Conservation (phyloP, 2,113 vertebrate species). For the Columbina picui region DNA sequence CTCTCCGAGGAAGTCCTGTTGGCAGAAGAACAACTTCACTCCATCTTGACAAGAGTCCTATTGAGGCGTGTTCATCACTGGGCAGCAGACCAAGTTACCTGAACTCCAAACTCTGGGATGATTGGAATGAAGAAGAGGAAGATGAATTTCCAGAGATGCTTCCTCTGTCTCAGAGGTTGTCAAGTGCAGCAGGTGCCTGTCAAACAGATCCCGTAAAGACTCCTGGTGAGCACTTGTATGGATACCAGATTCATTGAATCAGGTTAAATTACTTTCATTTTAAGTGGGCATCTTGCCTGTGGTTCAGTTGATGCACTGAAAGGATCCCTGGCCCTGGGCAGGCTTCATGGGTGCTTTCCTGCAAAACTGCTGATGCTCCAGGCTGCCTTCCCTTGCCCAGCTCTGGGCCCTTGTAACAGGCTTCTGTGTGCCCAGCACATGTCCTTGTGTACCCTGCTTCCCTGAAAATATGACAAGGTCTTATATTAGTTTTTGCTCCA, state of each 20-base stretch:
- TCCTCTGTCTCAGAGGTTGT: slow-evolving; percentile 74
- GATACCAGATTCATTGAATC: not conserved
- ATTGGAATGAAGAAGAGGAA: slow-evolving; percentile 78
- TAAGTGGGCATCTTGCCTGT: not conserved
- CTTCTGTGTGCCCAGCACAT: not conserved
- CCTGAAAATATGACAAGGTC: too few species aligned
- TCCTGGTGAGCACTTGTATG: slow-evolving; percentile 78
- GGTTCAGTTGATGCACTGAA: not conserved
- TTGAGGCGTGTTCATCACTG: not conserved
- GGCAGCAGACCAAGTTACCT: slow-evolving; percentile 69
- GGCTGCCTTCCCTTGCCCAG: not conserved
- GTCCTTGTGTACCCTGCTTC: too few species aligned
- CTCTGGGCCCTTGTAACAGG: not conserved
- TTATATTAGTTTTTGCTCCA: too few species aligned
- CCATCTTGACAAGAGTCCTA: slow-evolving; percentile 2
- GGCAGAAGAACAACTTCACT: not conserved
- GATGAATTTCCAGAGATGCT: slow-evolving; percentile 59
- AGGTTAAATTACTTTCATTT: not conserved
- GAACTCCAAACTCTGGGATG: slow-evolving; percentile 83
- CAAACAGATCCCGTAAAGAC: slow-evolving; percentile 66
- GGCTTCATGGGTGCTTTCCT: not conserved
- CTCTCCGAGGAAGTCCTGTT: not conserved
- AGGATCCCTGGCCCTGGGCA: not conserved
- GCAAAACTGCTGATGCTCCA: not conserved
- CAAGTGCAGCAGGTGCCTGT: not conserved